Percentiles rank a stretch among this genome's conserved stretches.
These are phyloP conservation scores for Drosophila ficusphila DNA, from an alignment of 1,140 invertebrate species.

Conservation along the genomic window DNA sequence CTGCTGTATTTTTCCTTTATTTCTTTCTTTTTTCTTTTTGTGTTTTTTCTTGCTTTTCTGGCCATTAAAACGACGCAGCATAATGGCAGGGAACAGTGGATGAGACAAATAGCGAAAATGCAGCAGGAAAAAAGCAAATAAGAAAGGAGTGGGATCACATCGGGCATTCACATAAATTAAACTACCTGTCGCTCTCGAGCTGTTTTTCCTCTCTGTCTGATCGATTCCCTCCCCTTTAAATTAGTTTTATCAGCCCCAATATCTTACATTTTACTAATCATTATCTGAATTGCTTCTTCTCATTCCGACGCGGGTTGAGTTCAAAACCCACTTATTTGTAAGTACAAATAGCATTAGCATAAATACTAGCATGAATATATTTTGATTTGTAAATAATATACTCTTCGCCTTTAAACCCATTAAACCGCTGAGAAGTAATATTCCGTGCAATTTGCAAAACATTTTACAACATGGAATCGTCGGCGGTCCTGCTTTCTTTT, in stretches of 20 bases:
- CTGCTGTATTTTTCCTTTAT: slow-evolving; percentile 14
- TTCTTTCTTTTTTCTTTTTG: slow-evolving; percentile 17
- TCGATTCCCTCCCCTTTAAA: slow-evolving; percentile 31
- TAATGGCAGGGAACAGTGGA: slow-evolving; percentile 72
- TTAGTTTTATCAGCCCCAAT: slow-evolving; percentile 62
- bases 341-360: too few relatives aligned
- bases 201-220: slow-evolving; percentile 1
- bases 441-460: slow-evolving; percentile 60
- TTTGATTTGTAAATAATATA: background rate
- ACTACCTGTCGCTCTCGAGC: slow-evolving; percentile 75
- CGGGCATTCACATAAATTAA: slow-evolving; percentile 74
- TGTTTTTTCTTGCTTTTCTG: slow-evolving; percentile 21
- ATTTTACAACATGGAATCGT: slow-evolving; percentile 54
- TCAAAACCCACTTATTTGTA: too few relatives aligned
- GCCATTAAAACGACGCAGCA: slow-evolving; percentile 82
- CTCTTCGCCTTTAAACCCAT: background rate
- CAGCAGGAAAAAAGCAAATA: slow-evolving; percentile 22
- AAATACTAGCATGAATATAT: too few relatives aligned
- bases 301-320: too few relatives aligned
- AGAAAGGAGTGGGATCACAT: slow-evolving; percentile 20
- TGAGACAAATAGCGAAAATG: slow-evolving; percentile 50
- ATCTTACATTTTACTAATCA: slow-evolving; percentile 64
- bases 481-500: slow-evolving; percentile 7
- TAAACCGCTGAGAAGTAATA: slow-evolving; percentile 9
- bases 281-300: slow-evolving; percentile 50